These are phyloP conservation scores for Falco naumanni DNA, from an alignment of 2,797 vertebrate species.

Conservation along the genomic window DNA sequence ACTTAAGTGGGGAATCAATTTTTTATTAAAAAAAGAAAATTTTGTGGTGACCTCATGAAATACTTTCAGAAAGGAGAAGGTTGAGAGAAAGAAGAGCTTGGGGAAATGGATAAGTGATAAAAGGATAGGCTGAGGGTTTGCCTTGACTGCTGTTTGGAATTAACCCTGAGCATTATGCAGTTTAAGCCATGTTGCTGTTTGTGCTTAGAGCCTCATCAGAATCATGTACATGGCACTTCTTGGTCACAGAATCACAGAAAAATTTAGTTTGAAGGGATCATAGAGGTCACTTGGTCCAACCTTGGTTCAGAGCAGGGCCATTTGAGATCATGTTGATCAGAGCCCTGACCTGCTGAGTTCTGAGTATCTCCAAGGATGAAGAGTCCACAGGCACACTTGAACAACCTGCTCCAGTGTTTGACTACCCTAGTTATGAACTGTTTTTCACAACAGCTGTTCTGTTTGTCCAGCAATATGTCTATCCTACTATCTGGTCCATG, in stretches of 20 bases:
- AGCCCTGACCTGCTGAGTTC: neutral
- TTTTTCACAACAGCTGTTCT: neutral
- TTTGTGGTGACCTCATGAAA: neutral
- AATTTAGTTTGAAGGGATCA: neutral
- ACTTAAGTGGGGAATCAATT: neutral
- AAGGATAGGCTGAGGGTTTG: neutral
- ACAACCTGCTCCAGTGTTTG: neutral
- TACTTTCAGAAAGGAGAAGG: neutral
- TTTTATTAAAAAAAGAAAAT: neutral
- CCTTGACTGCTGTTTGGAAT: neutral
- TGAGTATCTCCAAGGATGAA: neutral
- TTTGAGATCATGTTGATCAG: neutral
- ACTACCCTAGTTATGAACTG: neutral
- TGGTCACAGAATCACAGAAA: neutral
- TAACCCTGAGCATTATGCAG: neutral
- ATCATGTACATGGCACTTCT: neutral
- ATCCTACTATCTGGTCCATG: neutral
- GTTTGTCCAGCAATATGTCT: neutral
- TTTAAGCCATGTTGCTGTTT: neutral
- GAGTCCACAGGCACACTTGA: neutral
- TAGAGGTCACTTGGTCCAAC: neutral
- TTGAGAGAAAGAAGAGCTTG: neutral
- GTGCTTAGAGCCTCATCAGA: neutral
- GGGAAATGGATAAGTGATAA: neutral
- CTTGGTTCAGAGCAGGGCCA: neutral